Evolutionary conservation across 2,113 vertebrate genomes (phyloP), one percentile per base, ranked within the genome.

Genomic region (Gymnocephalus cernua): DNA sequence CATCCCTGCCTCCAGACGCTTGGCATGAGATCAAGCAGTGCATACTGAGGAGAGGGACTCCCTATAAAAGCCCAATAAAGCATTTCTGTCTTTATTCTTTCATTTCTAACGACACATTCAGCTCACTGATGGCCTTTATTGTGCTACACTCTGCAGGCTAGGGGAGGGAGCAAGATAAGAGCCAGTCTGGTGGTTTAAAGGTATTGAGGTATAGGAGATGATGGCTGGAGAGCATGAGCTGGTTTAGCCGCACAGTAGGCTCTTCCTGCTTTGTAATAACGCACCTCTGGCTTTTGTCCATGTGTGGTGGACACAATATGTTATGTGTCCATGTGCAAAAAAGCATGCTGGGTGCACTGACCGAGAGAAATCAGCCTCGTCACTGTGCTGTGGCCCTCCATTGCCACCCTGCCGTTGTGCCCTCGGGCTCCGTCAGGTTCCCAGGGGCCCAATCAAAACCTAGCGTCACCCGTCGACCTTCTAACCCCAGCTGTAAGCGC

Each of bases 371-470:
- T 91, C 75, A 74, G 77, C 77, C 64, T 15, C 88, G 86, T 86
- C 81, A 77, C 32, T 10, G 45, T 6, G 38, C 69, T 29, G 71
- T 14, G 68, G 78, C 70, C 82, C 83, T 77, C 54, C 2, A 29
- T 65, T 79, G 79, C 91, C 88, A 88, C 84, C 58, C 82, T 61
- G 83, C 87, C 78, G 78, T 54, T 41, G 9, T 59, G 64, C 82
- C 83, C 89, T 62, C 53, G 8, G 87, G 90, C 88, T 82, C 76
- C 12, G 68, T 65, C 84, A 27, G 87, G 80, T 90, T 94, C 93
- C 82, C 90, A 89, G 89, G 86, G 87, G 90, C 79, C 73, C 86
- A 94, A 94, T 94, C 93, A 91, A 91, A 93, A 86, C 74, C 83
- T 74, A 85, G 86, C 88, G 70, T 79, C 85, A 87, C 87, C 91